Evolutionary conservation across 2,888 invertebrate genomes (phyloP).

Genomic region (Hypolimnas misippus): DNA sequence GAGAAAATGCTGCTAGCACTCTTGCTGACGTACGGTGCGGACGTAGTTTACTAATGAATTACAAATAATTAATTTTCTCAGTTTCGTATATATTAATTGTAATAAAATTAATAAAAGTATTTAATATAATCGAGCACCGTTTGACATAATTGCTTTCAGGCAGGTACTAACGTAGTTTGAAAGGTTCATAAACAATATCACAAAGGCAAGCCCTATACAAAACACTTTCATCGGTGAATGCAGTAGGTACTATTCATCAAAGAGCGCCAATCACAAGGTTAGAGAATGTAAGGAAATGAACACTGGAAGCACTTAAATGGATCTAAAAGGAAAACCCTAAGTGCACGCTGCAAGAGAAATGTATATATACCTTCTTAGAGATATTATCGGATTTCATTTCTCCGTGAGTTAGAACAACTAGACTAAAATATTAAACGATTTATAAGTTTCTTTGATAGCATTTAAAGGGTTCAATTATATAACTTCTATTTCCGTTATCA

Average conservation of each 20-base stretch:
- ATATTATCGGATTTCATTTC: neutral
- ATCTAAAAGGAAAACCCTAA: slow-evolving; percentile 11
- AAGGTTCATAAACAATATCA: neutral
- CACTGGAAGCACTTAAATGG: slow-evolving; percentile 6
- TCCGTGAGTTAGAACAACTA: neutral
- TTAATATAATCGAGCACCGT: too few species aligned
- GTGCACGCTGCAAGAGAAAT: slow-evolving; percentile 10
- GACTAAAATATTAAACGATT: too few species aligned
- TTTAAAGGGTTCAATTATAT: too few species aligned
- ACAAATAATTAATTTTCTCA: too few species aligned
- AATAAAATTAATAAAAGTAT: too few species aligned
- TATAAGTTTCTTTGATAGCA: too few species aligned
- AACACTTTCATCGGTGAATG: neutral
- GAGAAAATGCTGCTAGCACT: too few species aligned
- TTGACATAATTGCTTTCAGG: neutral
- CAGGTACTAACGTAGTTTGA: neutral
- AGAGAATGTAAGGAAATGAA: slow-evolving; percentile 4
- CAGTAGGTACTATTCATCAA: slow-evolving; percentile 9
- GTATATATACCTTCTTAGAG: neutral
- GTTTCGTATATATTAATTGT: too few species aligned
- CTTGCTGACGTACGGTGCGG: too few species aligned
- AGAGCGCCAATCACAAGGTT: slow-evolving; percentile 3
- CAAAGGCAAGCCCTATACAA: slow-evolving; percentile 5
- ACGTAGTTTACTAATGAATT: too few species aligned
- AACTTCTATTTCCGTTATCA: too few species aligned